Conservation (phyloP, 2,797 vertebrate genomes). For the Dipus sagitta region DNA sequence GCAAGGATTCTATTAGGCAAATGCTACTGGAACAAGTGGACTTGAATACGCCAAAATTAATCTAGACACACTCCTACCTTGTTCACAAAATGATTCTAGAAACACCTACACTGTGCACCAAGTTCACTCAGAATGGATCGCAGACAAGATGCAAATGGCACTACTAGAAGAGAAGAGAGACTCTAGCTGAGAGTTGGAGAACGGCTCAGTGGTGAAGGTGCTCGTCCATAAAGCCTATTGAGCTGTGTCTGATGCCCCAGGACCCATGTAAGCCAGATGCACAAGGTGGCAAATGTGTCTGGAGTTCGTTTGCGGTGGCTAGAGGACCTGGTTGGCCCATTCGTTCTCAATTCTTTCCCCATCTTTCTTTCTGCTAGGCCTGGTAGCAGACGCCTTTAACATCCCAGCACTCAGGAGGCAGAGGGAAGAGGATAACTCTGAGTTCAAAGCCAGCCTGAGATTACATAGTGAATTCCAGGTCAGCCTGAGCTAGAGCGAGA, state of each 20-base stretch:
- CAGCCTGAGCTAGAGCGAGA: no score
- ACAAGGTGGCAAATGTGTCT: no score
- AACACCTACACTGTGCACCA: background rate
- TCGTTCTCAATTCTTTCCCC: no score
- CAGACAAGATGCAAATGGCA: conserved; percentile 10
- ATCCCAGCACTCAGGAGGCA: background rate
- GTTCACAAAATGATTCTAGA: background rate
- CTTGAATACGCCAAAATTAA: background rate
- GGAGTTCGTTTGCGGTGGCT: no score
- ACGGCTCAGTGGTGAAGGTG: no score
- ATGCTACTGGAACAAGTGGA: background rate
- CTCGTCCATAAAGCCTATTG: no score
- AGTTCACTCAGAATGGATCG: conserved; percentile 17
- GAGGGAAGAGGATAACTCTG: no score
- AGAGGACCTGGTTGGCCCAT: no score
- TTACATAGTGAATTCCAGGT: no score
- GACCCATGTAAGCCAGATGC: no score
- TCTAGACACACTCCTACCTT: background rate
- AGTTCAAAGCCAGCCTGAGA: background rate
- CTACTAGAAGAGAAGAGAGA: background rate
- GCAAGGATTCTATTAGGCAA: background rate
- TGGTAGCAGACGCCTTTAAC: background rate
- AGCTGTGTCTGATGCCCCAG: no score
- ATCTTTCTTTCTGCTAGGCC: no score
- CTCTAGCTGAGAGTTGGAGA: background rate